Evolutionary conservation across 2,797 vertebrate genomes (phyloP).

Genomic region (Odontamblyopus lacepedii): DNA sequence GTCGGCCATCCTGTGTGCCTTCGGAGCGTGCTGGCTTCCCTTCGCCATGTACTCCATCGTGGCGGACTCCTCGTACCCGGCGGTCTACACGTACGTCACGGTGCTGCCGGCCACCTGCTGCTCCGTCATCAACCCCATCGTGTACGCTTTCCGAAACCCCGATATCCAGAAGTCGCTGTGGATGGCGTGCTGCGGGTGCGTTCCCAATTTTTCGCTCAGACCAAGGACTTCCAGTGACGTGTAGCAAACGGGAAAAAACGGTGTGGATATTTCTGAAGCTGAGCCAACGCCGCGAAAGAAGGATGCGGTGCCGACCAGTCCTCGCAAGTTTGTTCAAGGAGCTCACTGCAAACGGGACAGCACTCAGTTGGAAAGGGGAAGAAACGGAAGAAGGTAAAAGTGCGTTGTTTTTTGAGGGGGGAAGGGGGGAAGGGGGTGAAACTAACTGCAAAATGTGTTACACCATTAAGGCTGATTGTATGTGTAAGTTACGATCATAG

Average conservation of each 20-base stretch:
- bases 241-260: conserved; percentile 64
- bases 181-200: conserved; percentile 87
- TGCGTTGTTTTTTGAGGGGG: conserved; percentile 10
- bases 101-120: conserved; percentile 87
- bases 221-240: conserved; percentile 91
- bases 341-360: conserved; percentile 15
- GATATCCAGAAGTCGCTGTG: conserved; percentile 92
- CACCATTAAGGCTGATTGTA: conserved; percentile 13
- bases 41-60: conserved; percentile 89
- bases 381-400: conserved; percentile 19
- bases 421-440: conserved; percentile 17
- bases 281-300: conserved; percentile 24
- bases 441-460: conserved; percentile 59
- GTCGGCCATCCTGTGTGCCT: conserved; percentile 87
- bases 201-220: conserved; percentile 83
- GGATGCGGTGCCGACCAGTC: background rate
- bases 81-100: conserved; percentile 86
- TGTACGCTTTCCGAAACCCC: conserved; percentile 91
- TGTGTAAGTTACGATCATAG: background rate
- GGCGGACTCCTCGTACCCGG: conserved; percentile 86
- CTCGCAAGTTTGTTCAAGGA: too few species aligned
- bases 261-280: conserved; percentile 3
- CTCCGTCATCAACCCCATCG: conserved; percentile 90
- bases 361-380: background rate
- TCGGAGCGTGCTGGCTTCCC: conserved; percentile 90